These are phyloP conservation scores for Rhinoraja longicauda DNA, from an alignment of 2,797 vertebrate species.

Conservation along the genomic window DNA sequence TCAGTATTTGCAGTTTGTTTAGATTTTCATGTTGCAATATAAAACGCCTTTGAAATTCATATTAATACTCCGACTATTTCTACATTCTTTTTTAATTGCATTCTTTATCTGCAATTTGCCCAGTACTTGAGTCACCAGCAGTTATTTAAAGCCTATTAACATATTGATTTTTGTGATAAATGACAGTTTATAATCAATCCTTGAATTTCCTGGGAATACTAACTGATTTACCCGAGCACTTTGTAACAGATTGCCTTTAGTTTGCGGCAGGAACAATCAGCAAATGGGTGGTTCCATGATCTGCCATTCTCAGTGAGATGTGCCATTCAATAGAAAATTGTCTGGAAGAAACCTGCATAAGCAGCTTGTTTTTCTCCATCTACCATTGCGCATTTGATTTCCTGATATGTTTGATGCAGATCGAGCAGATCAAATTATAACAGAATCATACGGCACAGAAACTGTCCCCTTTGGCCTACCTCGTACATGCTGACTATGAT, in stretches of 20 bases:
- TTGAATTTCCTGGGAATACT: neutral
- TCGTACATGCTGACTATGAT: too few relatives aligned
- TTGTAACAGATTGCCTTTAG: too few relatives aligned
- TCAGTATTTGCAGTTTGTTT: too few relatives aligned
- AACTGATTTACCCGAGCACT: neutral
- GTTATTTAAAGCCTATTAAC: neutral
- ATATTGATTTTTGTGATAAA: neutral
- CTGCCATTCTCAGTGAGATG: neutral
- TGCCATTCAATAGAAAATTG: neutral
- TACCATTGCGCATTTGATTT: neutral
- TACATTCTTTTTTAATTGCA: neutral
- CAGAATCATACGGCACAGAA: too few relatives aligned
- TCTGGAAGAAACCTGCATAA: neutral
- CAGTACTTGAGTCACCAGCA: neutral
- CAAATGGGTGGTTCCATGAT: neutral
- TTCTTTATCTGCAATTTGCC: too few relatives aligned
- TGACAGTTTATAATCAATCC: neutral
- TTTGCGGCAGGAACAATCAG: neutral
- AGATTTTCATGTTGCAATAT: too few relatives aligned
- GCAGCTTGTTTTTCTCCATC: neutral
- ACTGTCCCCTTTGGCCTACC: too few relatives aligned
- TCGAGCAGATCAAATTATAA: too few relatives aligned
- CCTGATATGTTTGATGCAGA: neutral
- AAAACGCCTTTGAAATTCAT: too few relatives aligned
- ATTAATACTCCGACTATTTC: neutral